Base-by-base conservation (phyloP, 1,140 invertebrate genomes). In the Macrocentrus cingulum region DNA sequence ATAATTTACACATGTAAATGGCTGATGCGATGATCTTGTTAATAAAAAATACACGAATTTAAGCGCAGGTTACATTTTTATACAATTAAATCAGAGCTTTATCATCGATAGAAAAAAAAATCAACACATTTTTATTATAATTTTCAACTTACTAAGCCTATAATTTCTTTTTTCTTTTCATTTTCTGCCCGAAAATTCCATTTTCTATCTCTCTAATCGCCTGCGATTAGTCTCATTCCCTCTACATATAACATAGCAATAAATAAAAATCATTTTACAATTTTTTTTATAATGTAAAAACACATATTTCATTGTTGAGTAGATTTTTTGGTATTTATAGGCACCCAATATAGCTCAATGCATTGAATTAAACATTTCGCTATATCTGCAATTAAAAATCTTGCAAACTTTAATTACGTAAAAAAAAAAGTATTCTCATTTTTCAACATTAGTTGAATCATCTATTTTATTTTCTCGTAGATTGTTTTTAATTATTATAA, bases 61-160 rank as follows among this genome's bases (percentile, higher is more conserved):
- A 54, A 55, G 25, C 8, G 45, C 13, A 55, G 44, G 44, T 45
- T 45, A 55, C 45, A 45, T 23, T 42, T 55, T 45, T 51, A 51
- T 51, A 51, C 48, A 13, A 41, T 22, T 20, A 53, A 53, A 53
- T 36, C 25, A 29, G 25, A 29, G 25, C 25, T 29, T 29, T 29
- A 29, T 29, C 25, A 29, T 29, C 25, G 25, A 29, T 5, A 29
- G 9, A 29, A 5, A 5, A 29, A 29, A 42, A 42, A 13, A 42
- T 42, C 13, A n/a, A n/a, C n/a, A n/a, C n/a, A n/a, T n/a, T 36
- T 36, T 36, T 8, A 8, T 36, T 36, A 36, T 36, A n/a, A n/a
- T n/a, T n/a, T n/a, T n/a, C n/a, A n/a, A n/a, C n/a, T n/a, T n/a
- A n/a, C n/a, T n/a, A n/a, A n/a, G n/a, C n/a, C n/a, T n/a, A n/a